Evolutionary conservation across 2,797 vertebrate genomes (phyloP).

Genomic region (Alosa sapidissima): DNA sequence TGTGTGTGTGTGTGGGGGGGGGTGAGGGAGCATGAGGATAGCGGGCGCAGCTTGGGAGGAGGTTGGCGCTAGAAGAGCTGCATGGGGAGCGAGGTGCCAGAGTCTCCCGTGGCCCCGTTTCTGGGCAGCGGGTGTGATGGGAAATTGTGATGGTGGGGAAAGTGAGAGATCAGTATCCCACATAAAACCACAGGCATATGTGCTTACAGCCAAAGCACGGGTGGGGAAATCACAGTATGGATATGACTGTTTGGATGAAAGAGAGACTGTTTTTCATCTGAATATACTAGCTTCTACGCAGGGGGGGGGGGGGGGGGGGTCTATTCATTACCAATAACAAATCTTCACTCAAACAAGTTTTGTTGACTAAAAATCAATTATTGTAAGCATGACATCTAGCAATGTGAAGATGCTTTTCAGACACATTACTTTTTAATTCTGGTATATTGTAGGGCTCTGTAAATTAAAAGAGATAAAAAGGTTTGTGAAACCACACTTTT

Average conservation of each 20-base stretch:
- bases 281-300: not conserved
- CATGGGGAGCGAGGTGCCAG: conserved; percentile 31
- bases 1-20: not conserved
- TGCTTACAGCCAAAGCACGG: not conserved
- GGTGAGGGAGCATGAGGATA: not conserved
- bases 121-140: conserved; percentile 65
- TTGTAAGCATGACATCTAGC: not conserved
- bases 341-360: not conserved
- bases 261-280: not conserved
- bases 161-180: conserved; percentile 60
- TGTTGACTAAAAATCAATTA: not conserved
- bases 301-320: not conserved
- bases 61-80: conserved; percentile 43
- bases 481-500: not conserved
- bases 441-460: not conserved
- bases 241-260: not conserved
- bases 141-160: conserved; percentile 63
- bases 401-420: not conserved
- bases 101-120: conserved; percentile 64
- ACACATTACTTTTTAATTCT: not conserved
- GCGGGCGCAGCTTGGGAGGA: not conserved
- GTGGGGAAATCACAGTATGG: not conserved
- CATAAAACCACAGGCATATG: conserved; percentile 57
- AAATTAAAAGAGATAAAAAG: not conserved
- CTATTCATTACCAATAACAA: not conserved